Evolutionary conservation across 2,888 invertebrate genomes (phyloP).

Genomic region (Cenopis cana): DNA sequence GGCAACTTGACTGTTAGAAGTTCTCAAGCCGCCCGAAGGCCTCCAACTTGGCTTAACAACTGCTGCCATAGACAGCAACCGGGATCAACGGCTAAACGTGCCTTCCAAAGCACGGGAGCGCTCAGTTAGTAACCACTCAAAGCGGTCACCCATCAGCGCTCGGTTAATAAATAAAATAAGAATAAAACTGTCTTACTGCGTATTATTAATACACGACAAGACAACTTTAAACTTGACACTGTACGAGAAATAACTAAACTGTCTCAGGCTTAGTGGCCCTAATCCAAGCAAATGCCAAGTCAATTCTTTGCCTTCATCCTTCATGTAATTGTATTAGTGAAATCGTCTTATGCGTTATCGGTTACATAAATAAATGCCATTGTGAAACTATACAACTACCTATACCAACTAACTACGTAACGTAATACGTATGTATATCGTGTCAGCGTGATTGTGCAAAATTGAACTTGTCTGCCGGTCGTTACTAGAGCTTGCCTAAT

Average conservation of each 20-base stretch:
- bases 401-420: no score
- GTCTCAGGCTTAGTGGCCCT: slow-evolving; percentile 45
- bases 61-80: no score
- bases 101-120: no score
- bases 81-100: no score
- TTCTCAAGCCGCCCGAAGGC: no score
- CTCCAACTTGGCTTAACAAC: no score
- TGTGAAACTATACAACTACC: background rate
- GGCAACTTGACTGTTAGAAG: no score
- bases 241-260: slow-evolving; percentile 4
- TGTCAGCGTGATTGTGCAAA: slow-evolving; percentile 16
- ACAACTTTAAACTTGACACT: background rate
- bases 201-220: no score
- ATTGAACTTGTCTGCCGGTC: slow-evolving; percentile 25
- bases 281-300: slow-evolving; percentile 50
- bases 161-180: no score
- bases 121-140: no score
- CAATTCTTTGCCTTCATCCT: slow-evolving; percentile 55
- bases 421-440: background rate
- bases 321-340: slow-evolving; percentile 57
- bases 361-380: slow-evolving; percentile 30
- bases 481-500: background rate
- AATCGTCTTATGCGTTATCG: slow-evolving; percentile 38
- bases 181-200: background rate
- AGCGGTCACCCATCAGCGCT: no score